These are phyloP conservation scores for Macrotrachela quadricornifera DNA, from an alignment of 1,140 invertebrate genomes.

Conservation along the genomic window DNA sequence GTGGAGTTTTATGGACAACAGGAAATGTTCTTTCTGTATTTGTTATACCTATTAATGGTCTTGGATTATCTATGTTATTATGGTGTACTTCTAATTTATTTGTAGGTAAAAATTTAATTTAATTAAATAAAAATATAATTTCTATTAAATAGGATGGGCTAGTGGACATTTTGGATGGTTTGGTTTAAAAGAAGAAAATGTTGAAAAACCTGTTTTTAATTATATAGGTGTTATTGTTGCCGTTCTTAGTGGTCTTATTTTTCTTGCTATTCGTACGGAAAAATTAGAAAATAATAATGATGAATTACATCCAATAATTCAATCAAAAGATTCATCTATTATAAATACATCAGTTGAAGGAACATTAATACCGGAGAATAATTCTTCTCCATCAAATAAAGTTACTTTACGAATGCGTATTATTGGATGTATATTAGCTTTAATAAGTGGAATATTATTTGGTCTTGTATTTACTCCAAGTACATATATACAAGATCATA, in stretches of 20 bases:
- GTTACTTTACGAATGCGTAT: no score
- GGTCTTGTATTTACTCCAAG: slow-evolving; percentile 28
- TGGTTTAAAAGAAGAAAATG: no score
- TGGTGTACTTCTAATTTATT: not conserved
- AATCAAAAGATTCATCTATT: no score
- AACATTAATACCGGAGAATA: no score
- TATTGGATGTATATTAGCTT: slow-evolving; percentile 17
- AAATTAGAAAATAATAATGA: no score
- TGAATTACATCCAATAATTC: no score
- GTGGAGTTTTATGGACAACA: slow-evolving; percentile 15
- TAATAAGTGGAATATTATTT: slow-evolving; percentile 28
- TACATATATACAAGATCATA: slow-evolving; percentile 28
- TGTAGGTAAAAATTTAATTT: no score
- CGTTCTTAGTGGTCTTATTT: slow-evolving; percentile 13
- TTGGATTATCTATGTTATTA: slow-evolving; percentile 5
- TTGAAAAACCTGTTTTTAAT: slow-evolving; percentile 12
- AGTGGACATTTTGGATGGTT: no score
- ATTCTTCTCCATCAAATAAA: no score
- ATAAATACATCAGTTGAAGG: no score
- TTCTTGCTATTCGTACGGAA: not conserved
- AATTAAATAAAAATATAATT: no score
- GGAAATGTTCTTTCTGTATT: slow-evolving; percentile 9
- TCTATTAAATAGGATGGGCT: no score
- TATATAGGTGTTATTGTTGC: slow-evolving; percentile 24
- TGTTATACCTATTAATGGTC: slow-evolving; percentile 5